Conservation (phyloP, 2,797 vertebrate species). For the Cynodonichthys magdalenae region DNA sequence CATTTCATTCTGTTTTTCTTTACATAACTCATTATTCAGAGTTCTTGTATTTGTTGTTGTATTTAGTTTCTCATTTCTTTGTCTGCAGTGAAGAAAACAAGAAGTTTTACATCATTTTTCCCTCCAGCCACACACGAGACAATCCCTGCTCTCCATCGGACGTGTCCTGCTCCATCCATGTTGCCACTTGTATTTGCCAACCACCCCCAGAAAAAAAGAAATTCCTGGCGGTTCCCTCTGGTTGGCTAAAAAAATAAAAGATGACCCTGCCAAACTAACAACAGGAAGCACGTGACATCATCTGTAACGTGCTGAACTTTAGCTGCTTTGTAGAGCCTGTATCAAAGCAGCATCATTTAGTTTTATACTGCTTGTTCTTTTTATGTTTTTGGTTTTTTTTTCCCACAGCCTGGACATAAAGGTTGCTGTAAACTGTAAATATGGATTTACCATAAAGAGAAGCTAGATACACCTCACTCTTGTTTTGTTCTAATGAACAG, state of each 20-base stretch:
- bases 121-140: slow-evolving; percentile 72
- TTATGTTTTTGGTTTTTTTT: too few species aligned
- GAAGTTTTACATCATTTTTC: slow-evolving; percentile 41
- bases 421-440: slow-evolving; percentile 12
- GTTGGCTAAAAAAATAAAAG: slow-evolving; percentile 13
- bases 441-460: slow-evolving; percentile 18
- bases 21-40: neutral
- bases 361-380: slow-evolving; percentile 68
- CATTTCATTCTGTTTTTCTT: neutral
- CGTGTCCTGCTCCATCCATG: slow-evolving; percentile 64
- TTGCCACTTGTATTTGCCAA: slow-evolving; percentile 72
- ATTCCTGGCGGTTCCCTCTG: slow-evolving; percentile 25
- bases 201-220: slow-evolving; percentile 27
- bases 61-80: neutral
- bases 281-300: slow-evolving; percentile 47
- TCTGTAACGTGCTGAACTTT: slow-evolving; percentile 41
- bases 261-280: slow-evolving; percentile 30
- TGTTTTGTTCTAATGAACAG: slow-evolving; percentile 51
- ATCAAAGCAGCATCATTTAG: slow-evolving; percentile 56
- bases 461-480: slow-evolving; percentile 26
- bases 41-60: neutral
- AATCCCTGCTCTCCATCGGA: slow-evolving; percentile 67
- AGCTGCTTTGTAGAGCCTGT: slow-evolving; percentile 60
- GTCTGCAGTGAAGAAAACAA: slow-evolving; percentile 68
- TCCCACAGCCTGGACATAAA: slow-evolving; percentile 51